These are phyloP conservation scores for Neomorphus geoffroyi DNA, from an alignment of 2,797 vertebrate species.

Conservation along the genomic window DNA sequence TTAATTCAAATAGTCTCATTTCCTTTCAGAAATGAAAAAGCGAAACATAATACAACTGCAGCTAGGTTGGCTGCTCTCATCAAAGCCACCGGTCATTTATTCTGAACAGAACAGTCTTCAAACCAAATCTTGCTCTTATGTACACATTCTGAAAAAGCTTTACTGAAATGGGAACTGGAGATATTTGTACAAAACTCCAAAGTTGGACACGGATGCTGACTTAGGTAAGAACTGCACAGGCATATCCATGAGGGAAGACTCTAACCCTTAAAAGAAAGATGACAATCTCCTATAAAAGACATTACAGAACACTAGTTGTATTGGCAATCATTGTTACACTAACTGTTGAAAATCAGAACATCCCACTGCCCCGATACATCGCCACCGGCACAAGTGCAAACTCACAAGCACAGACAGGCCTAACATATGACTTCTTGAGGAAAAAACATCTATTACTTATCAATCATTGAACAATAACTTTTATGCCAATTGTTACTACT, in stretches of 20 bases:
- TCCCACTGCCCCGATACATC: neutral
- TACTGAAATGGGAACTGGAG: neutral
- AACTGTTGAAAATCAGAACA: neutral
- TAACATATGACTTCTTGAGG: neutral
- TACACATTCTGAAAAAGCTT: neutral
- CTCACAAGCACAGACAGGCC: neutral
- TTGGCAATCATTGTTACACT: neutral
- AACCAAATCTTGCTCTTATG: neutral
- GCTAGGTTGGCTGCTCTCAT: neutral
- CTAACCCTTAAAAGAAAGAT: accelerated
- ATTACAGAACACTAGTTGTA: neutral
- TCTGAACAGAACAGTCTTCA: neutral
- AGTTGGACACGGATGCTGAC: neutral
- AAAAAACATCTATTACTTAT: neutral
- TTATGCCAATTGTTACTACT: neutral
- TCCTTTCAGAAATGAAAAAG: slow-evolving; percentile 6
- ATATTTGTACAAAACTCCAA: neutral
- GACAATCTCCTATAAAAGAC: neutral
- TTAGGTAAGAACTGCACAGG: neutral
- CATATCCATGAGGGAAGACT: neutral
- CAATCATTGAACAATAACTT: neutral
- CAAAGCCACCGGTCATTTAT: neutral
- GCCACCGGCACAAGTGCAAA: neutral
- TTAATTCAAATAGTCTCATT: slow-evolving; percentile 19
- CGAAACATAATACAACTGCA: neutral